These are phyloP conservation scores for Epirrita christyi DNA, from an alignment of 2,888 invertebrate species.

Conservation along the genomic window DNA sequence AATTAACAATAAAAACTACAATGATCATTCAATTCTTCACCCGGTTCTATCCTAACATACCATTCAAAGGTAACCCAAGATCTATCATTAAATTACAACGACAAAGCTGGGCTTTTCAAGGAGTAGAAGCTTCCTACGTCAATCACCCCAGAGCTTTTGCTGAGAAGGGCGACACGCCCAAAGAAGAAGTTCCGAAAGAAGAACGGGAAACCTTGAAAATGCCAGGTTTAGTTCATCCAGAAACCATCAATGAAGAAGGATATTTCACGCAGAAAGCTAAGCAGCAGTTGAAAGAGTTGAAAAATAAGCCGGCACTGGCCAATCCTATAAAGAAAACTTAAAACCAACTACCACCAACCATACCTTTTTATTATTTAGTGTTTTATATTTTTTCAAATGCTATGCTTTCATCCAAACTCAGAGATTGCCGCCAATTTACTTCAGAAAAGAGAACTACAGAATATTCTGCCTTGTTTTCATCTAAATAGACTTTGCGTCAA, in stretches of 20 bases:
- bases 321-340: slow-evolving; percentile 43
- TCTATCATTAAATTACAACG: slow-evolving; percentile 19
- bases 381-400: too few species aligned
- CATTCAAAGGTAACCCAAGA: slow-evolving; percentile 16
- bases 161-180: slow-evolving; percentile 12
- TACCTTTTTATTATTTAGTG: too few species aligned
- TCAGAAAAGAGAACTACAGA: slow-evolving; percentile 12
- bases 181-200: slow-evolving; percentile 24
- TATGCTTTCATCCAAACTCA: slow-evolving; percentile 4
- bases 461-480: not conserved
- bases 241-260: slow-evolving; percentile 48
- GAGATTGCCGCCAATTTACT: slow-evolving; percentile 3
- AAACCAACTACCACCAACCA: too few species aligned
- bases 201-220: slow-evolving; percentile 39
- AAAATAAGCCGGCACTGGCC: slow-evolving; percentile 43
- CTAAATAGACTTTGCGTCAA: not conserved
- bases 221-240: slow-evolving; percentile 53
- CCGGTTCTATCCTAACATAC: slow-evolving; percentile 18
- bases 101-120: slow-evolving; percentile 12
- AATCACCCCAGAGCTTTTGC: slow-evolving; percentile 3
- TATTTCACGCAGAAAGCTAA: slow-evolving; percentile 51
- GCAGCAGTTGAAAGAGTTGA: slow-evolving; percentile 50
- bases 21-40: slow-evolving; percentile 24
- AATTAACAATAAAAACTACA: not conserved
- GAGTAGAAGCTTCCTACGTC: slow-evolving; percentile 8